These are phyloP conservation scores for Plutella xylostella DNA, from an alignment of 2,888 invertebrate species.

Conservation along the genomic window DNA sequence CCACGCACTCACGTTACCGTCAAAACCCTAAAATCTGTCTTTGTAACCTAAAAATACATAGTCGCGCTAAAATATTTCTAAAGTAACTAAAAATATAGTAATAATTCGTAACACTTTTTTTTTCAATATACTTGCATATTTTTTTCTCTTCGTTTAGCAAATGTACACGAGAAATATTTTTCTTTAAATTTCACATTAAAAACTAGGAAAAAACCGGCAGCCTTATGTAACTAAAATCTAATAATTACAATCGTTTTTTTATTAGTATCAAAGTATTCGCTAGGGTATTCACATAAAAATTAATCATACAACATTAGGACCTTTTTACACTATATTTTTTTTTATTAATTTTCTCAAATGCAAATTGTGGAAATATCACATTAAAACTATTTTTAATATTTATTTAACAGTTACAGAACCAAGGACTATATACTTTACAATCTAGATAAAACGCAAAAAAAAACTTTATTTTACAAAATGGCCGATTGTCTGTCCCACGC, in stretches of 20 bases:
- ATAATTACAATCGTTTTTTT: conserved; percentile 5
- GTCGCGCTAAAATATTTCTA: too few relatives aligned
- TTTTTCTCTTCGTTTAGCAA: conserved; percentile 6
- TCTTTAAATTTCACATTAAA: not conserved
- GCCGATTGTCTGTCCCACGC: not conserved
- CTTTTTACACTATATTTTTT: conserved; percentile 15
- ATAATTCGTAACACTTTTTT: not conserved
- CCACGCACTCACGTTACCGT: too few relatives aligned
- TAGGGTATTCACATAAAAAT: conserved; percentile 4
- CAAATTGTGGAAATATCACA: conserved; percentile 13
- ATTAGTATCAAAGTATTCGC: not conserved
- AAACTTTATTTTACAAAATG: not conserved
- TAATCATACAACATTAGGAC: conserved; percentile 12
- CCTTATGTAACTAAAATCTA: not conserved
- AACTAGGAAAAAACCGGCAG: not conserved
- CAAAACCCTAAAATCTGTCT: too few relatives aligned
- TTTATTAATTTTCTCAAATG: conserved; percentile 8
- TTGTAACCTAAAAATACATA: too few relatives aligned
- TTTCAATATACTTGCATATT: not conserved
- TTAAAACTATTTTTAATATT: not conserved
- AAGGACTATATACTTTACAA: not conserved
- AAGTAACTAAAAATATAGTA: not conserved
- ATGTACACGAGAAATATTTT: conserved; percentile 3
- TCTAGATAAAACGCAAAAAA: not conserved
- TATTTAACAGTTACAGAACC: not conserved